phyloP scores from a whole-genome alignment of 1,140 invertebrate genomes.

The Drosophila kanapiae region DNA sequence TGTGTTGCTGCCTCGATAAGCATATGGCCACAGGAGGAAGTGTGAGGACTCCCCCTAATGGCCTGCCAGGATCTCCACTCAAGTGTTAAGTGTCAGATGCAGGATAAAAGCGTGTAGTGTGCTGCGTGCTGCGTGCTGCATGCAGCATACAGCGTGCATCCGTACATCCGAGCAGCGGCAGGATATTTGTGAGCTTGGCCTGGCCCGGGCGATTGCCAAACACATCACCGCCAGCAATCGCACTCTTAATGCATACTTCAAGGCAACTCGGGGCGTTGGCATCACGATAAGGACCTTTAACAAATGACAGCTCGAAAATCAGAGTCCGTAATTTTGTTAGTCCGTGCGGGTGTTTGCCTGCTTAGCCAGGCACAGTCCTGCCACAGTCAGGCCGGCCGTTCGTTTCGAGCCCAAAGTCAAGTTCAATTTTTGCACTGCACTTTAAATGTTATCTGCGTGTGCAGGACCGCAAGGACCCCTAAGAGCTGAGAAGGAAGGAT shows the following conservation, averaged over 20 bases:
- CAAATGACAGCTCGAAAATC: constrained; percentile 55
- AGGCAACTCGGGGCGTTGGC: constrained; percentile 53
- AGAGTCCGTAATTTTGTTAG: constrained; percentile 43
- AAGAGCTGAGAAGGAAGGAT: not conserved
- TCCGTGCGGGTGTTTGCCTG: constrained; percentile 26
- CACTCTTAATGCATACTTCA: constrained; percentile 65
- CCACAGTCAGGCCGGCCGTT: constrained; percentile 26
- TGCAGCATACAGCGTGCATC: constrained; percentile 24
- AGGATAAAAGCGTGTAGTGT: constrained; percentile 77
- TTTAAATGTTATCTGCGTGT: constrained; percentile 53
- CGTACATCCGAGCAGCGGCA: constrained; percentile 45
- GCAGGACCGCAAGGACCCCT: constrained; percentile 16
- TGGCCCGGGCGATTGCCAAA: constrained; percentile 52
- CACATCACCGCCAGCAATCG: constrained; percentile 58
- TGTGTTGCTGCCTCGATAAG: constrained; percentile 67
- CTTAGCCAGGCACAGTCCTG: constrained; percentile 18
- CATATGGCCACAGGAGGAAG: constrained; percentile 60
- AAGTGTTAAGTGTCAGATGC: constrained; percentile 83
- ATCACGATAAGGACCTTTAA: constrained; percentile 60
- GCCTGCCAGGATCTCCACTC: constrained; percentile 58
- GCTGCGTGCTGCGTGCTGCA: constrained; percentile 14
- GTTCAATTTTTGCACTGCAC: constrained; percentile 59
- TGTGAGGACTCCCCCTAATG: constrained; percentile 58
- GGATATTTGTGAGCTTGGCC: constrained; percentile 78
- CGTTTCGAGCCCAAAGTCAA: constrained; percentile 46